A percentile compares a stretch with the other conserved stretches of the same genome.
Evolutionary conservation across 2,797 vertebrate species (phyloP).

Genomic region (Babyrousa celebensis): DNA sequence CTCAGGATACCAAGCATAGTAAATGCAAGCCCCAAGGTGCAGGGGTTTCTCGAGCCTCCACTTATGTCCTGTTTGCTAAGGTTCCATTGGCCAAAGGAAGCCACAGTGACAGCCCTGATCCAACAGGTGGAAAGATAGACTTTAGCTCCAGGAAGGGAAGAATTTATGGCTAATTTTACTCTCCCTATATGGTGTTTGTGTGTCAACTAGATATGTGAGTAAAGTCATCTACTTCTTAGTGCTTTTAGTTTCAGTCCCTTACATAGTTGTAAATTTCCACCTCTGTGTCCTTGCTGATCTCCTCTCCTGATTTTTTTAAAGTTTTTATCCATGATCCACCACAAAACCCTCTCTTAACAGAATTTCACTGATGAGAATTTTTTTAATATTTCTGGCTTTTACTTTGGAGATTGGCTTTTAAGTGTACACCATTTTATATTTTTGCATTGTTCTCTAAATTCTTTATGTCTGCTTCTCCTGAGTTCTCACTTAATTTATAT

Average conservation of each 20-base stretch:
- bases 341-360: background rate
- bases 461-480: background rate
- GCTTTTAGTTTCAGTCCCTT: background rate
- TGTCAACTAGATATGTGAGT: background rate
- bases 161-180: background rate
- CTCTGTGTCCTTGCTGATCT: background rate
- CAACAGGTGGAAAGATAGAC: background rate
- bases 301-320: background rate
- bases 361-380: slow-evolving; percentile 1
- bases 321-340: background rate
- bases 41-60: background rate
- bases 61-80: background rate
- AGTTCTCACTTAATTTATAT: slow-evolving; percentile 27
- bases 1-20: background rate
- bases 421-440: background rate
- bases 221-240: background rate
- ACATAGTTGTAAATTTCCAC: background rate
- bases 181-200: background rate
- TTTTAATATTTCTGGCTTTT: background rate
- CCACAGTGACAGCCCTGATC: background rate
- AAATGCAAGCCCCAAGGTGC: background rate
- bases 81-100: background rate
- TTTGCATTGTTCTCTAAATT: slow-evolving; percentile 6
- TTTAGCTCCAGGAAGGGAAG: background rate
- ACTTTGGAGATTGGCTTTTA: background rate